Evolutionary conservation across 2,888 invertebrate species (phyloP), one percentile per base, ranked within the genome.

Genomic region (Steinernema scapterisci): DNA sequence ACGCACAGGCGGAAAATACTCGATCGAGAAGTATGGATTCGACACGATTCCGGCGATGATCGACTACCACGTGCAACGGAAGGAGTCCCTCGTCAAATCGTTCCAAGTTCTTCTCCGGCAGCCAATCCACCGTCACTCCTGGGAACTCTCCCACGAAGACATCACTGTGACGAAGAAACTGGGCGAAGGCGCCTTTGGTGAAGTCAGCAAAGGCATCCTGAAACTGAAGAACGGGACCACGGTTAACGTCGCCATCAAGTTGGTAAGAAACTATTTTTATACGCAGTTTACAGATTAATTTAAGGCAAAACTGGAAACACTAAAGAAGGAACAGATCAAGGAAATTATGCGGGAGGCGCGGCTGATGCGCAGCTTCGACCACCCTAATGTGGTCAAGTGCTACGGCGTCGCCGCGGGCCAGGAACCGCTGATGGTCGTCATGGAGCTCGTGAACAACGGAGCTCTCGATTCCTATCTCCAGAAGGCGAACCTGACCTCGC

Each of bases 61-160:
- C 16, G 74, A 54, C 27, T 70, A 51, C 52, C 72, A 75, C 5
- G 71, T 80, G 70, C 70, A 72, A 13, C 74, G 74, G 38, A 73
- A 75, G 25, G 78, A 80, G 48, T 31, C 73, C 23, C 27, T 44
- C 21, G 27, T 21, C 73, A 21, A 76, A 72, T 70, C 73, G 13
- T 11, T 63, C 7, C 51, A 73, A 9, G 72, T 77, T 5, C 16
- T 73, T 52, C 52, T 78, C n/a, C 63, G 70, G 63, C 73, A 31
- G 13, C 78, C 78, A 1, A 44, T 79, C 13, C 23, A 13, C 38
- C 74, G 80, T n/a, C 74, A 80, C 70, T 11, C 31, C 13, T 79
- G 80, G 80, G 80, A 79, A 54, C 71, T 79, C 27, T 13, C 73
- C 11, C 80, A 79, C 51, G 75, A 71, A 11, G 74, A 79, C 70